Conservation (phyloP, 30 jellyfish, hydroid and myxozoan species). For the Chrysaora quinquecirrha region DNA sequence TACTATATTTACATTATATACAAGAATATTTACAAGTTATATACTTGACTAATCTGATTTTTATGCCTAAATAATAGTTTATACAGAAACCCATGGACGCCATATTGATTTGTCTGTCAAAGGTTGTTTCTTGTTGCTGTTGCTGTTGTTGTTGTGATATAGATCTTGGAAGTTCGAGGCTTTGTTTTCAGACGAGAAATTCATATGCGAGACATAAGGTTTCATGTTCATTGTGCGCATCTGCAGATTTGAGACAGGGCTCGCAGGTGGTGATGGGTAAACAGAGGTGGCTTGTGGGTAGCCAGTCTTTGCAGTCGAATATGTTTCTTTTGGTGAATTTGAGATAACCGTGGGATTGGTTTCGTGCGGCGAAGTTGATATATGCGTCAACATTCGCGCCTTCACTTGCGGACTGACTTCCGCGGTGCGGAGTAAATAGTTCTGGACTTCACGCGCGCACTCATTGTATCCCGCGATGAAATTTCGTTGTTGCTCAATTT, state of each 20-base stretch:
- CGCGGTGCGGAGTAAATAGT: constrained; percentile 55
- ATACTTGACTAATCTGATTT: too few species aligned
- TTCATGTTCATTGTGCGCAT: background rate
- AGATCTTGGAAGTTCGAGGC: constrained; percentile 30
- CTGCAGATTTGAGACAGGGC: constrained; percentile 41
- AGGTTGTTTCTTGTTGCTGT: background rate
- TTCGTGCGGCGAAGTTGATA: constrained; percentile 68
- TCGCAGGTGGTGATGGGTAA: constrained; percentile 88
- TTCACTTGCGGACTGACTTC: constrained; percentile 82
- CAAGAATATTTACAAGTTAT: too few species aligned
- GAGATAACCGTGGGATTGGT: constrained; percentile 1
- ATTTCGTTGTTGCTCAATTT: constrained; percentile 61
- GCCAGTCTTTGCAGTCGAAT: constrained; percentile 27
- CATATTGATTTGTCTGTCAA: constrained; percentile 1
- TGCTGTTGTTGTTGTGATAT: background rate
- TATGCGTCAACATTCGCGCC: constrained; percentile 81
- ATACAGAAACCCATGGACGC: constrained; percentile 9
- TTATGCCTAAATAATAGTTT: too few species aligned
- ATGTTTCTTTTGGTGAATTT: constrained; percentile 3
- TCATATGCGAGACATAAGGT: background rate
- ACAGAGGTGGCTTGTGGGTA: constrained; percentile 24
- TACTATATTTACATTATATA: too few species aligned
- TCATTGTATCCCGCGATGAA: constrained; percentile 81
- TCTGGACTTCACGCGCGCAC: constrained; percentile 85
- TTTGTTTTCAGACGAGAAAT: constrained; percentile 12